Base-by-base conservation (phyloP, 2,797 vertebrate genomes). In the Monodelphis domestica region DNA sequence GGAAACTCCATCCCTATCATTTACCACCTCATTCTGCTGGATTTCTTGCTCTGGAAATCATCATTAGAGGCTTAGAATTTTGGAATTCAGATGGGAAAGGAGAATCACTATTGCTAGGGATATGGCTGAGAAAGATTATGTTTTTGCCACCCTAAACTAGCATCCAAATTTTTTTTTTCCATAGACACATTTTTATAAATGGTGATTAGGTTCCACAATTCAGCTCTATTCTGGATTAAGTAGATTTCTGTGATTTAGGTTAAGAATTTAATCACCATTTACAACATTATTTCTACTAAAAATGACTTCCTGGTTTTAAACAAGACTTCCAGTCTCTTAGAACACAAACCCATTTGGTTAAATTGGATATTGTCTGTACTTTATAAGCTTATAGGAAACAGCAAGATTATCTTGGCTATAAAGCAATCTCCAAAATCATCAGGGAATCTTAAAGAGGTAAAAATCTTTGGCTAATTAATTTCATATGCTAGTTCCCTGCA, bases 401-500 rank as follows among this genome's bases (percentile, higher is more conserved):
- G 26, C 3, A 53, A 9, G 15, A 38, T 87, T 59, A 53, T 93
- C 88, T 87, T 70, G 51, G 90, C 78, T 45, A 26, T 78, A 78
- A 78, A 78, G 38, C 21, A 78, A 45, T 78, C 21, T 93, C 70
- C 89, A 59, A 10, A 54, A 91, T 70, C 51, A 38, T 56, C 54
- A 89, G 54, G 33, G 10, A n/a, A 87, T 7, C 6, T 1, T 11
- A 53, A 94, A 52, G 54, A 57, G 28, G 33, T 53, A 0, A 50
- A 33, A 51, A 30, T 96, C 94, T 95, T 95, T 93, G 93, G 94
- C 33, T 78, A 93, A 90, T 54, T 89, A n/a, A 57, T 87, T 59
- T 52, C 89, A n/a, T 0, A 0, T 56, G 55, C 5, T 33, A 87
- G 57, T 54, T 45, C 55, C 53, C 54, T 38, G 54, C 53, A 14